These are phyloP conservation scores for Trachops cirrhosus DNA, from an alignment of 2,797 vertebrate species.

Conservation along the genomic window DNA sequence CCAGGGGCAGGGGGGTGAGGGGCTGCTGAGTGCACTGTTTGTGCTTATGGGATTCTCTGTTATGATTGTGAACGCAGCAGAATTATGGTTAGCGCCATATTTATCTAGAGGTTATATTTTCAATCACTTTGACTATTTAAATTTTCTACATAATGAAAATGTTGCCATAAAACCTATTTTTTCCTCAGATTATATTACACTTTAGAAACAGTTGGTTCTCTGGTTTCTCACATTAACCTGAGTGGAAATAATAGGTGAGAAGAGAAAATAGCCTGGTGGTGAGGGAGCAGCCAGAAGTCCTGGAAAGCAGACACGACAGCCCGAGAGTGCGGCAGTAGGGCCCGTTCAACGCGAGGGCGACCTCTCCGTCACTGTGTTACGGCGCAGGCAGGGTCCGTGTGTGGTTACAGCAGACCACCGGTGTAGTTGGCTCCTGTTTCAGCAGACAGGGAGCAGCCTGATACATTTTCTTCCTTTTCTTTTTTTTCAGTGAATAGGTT, in stretches of 20 bases:
- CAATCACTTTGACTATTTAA: background rate
- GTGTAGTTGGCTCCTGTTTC: background rate
- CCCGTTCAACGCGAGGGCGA: background rate
- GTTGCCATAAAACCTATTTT: background rate
- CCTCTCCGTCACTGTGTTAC: background rate
- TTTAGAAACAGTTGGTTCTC: background rate
- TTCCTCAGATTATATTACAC: background rate
- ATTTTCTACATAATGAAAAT: slow-evolving; percentile 6
- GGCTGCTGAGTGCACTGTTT: background rate
- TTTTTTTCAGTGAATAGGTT: no score
- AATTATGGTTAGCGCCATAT: background rate
- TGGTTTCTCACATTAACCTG: background rate
- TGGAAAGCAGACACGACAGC: background rate
- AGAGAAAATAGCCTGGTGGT: background rate
- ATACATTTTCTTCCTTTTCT: no score
- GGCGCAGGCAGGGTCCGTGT: background rate
- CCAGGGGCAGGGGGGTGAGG: background rate
- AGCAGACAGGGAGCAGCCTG: background rate
- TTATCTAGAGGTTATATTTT: slow-evolving; percentile 3
- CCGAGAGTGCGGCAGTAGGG: background rate
- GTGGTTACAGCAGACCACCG: background rate
- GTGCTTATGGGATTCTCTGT: background rate
- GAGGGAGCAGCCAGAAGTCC: background rate
- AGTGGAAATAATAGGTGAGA: background rate
- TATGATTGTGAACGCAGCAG: background rate